These are phyloP conservation scores for Melangyna quadrimaculata DNA, from an alignment of 2,888 invertebrate species.

Conservation along the genomic window DNA sequence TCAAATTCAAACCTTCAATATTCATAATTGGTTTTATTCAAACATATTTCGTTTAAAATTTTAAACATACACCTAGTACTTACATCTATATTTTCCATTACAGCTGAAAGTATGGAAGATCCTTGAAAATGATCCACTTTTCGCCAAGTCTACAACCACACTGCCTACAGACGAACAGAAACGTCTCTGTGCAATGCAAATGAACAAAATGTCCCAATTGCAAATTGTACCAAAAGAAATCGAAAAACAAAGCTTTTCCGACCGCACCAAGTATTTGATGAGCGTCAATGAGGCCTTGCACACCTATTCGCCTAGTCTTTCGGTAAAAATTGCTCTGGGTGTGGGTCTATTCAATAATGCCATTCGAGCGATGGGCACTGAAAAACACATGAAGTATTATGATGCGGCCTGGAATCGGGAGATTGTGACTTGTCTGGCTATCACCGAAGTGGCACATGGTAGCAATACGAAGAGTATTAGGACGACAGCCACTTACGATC, in stretches of 20 bases:
- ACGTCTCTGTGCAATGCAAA: slow-evolving; percentile 85
- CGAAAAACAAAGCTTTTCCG: slow-evolving; percentile 84
- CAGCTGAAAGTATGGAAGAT: slow-evolving; percentile 90
- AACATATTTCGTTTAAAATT: too few relatives aligned
- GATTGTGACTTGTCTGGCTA: slow-evolving; percentile 90
- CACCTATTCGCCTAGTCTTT: slow-evolving; percentile 87
- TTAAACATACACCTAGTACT: too few relatives aligned
- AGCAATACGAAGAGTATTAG: slow-evolving; percentile 95
- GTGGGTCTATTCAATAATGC: slow-evolving; percentile 89
- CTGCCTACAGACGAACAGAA: slow-evolving; percentile 88
- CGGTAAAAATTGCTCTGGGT: slow-evolving; percentile 90
- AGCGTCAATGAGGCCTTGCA: slow-evolving; percentile 89
- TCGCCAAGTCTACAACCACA: slow-evolving; percentile 84
- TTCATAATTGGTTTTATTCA: too few relatives aligned
- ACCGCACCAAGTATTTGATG: slow-evolving; percentile 88
- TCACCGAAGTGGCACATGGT: slow-evolving; percentile 97
- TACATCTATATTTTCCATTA: slow-evolving; percentile 77
- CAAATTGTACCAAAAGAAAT: slow-evolving; percentile 85
- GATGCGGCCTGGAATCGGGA: slow-evolving; percentile 88
- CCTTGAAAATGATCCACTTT: slow-evolving; percentile 90
- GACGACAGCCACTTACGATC: slow-evolving; percentile 94
- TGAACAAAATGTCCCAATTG: slow-evolving; percentile 86
- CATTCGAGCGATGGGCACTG: slow-evolving; percentile 88
- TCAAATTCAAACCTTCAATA: too few relatives aligned
- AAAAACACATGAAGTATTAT: slow-evolving; percentile 87